Evolutionary conservation across 1,140 invertebrate genomes (phyloP).

Genomic region (Andrena cerasifolii): DNA sequence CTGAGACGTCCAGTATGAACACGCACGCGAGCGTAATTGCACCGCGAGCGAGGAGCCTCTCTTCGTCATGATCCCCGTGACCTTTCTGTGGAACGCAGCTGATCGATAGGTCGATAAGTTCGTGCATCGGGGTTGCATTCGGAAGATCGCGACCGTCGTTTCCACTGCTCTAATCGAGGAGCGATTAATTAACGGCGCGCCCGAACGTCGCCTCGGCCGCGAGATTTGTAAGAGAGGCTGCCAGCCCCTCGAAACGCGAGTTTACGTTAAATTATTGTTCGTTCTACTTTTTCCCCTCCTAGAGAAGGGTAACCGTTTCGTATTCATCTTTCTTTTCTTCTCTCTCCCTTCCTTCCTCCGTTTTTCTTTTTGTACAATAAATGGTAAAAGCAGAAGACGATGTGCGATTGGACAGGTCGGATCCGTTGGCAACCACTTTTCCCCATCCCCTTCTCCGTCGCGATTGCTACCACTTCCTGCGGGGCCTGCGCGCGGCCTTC

Average conservation of each 20-base stretch:
- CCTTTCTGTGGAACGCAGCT: slow-evolving; percentile 59
- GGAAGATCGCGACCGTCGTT: slow-evolving; percentile 69
- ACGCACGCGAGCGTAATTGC: slow-evolving; percentile 5
- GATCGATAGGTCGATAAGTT: slow-evolving; percentile 65
- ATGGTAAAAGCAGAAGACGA: slow-evolving; percentile 63
- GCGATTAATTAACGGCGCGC: slow-evolving; percentile 54
- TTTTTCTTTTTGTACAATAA: slow-evolving; percentile 69
- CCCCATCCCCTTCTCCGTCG: slow-evolving; percentile 46
- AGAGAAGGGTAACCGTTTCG: slow-evolving; percentile 55
- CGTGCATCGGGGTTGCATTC: slow-evolving; percentile 73
- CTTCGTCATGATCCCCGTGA: slow-evolving; percentile 59
- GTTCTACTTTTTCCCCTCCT: slow-evolving; percentile 38
- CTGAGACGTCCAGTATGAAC: too few species aligned
- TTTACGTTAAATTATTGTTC: slow-evolving; percentile 54
- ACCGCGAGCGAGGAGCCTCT: slow-evolving; percentile 4
- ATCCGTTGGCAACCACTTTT: slow-evolving; percentile 66
- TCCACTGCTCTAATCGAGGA: slow-evolving; percentile 31
- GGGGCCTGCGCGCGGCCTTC: slow-evolving; percentile 73
- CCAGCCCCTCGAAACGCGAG: slow-evolving; percentile 10
- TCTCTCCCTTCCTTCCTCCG: background rate
- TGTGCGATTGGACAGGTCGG: slow-evolving; percentile 13
- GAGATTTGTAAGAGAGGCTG: slow-evolving; percentile 58
- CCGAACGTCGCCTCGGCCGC: slow-evolving; percentile 71
- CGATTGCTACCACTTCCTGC: slow-evolving; percentile 65
- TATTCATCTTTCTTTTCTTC: slow-evolving; percentile 58